These are phyloP conservation scores for Chironomus tepperi DNA, from an alignment of 1,140 invertebrate genomes.

Conservation along the genomic window DNA sequence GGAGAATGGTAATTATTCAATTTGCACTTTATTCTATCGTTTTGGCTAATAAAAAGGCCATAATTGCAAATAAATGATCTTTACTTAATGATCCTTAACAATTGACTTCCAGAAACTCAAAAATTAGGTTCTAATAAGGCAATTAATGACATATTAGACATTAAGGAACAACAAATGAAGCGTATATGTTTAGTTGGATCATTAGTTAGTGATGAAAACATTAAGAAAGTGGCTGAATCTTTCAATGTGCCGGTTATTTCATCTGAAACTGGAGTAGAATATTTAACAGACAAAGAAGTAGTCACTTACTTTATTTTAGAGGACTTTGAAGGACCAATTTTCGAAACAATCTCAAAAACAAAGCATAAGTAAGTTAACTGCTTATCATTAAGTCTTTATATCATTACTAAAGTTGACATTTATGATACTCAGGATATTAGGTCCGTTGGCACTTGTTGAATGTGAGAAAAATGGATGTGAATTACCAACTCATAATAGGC, in stretches of 20 bases:
- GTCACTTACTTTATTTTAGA: slow-evolving; percentile 63
- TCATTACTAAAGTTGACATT: not conserved
- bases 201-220: slow-evolving; percentile 43
- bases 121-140: not conserved
- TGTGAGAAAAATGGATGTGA: slow-evolving; percentile 58
- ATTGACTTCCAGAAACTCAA: not conserved
- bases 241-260: slow-evolving; percentile 54
- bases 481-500: slow-evolving; percentile 60
- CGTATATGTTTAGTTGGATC: slow-evolving; percentile 54
- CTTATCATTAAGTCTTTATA: not conserved
- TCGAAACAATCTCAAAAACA: slow-evolving; percentile 52
- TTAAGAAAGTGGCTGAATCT: slow-evolving; percentile 48
- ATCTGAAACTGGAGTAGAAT: slow-evolving; percentile 52
- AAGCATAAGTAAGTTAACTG: slow-evolving; percentile 47
- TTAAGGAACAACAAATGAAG: slow-evolving; percentile 30
- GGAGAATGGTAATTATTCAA: not conserved
- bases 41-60: too few species aligned
- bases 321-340: slow-evolving; percentile 58
- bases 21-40: not conserved
- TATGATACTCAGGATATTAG: slow-evolving; percentile 54
- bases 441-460: slow-evolving; percentile 66
- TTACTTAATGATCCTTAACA: not conserved
- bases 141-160: not conserved
- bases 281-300: slow-evolving; percentile 46
- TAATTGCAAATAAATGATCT: too few species aligned